Evolutionary conservation across 2,888 invertebrate species (phyloP), one percentile per base, ranked within the genome.

Genomic region (Andrena praecox): DNA sequence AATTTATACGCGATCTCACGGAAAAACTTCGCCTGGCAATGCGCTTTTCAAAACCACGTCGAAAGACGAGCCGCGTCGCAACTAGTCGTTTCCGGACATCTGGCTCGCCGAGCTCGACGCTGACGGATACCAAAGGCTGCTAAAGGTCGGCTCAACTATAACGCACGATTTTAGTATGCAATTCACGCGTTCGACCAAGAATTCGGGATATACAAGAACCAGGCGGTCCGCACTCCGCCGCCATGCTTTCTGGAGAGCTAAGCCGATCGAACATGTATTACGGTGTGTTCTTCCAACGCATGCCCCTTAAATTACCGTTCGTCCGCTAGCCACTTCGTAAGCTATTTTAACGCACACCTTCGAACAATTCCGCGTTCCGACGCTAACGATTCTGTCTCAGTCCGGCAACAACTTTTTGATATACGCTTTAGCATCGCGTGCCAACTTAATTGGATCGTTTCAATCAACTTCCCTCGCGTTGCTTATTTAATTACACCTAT

Each of bases 11-110:
- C 68, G 85, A 72, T 80, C 71, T 67, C 70, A 29, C 56, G 75
- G 56, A 80, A 66, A 67, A 66, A 67, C 20, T 72, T 66, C 77
- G 66, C 69, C 64, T 82, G 78, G 84, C 83, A 82, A 84, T 70
- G 73, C 48, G 67, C 64, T 64, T 81, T 64, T 81, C 71, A 33
- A 69, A 81, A 77, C 75, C 10, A n/a, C 50, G 31, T 73, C 24
- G 33, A 69, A 73, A 35, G 35, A 66, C 73, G 31, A 81, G 20
- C 67, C 50, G 67, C 62, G 4, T 42, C 42, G 70, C 33, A 56
- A 73, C 60, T 74, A 70, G 24, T 64, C 27, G 29, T 71, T 71
- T 60, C 33, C 16, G 33, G 64, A 56, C 63, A 52, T 67, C 50
- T 54, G 52, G 27, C 27, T 70, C 56, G 54, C 64, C 59, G 52